Percentiles rank a stretch among this genome's conserved stretches.
Conservation (phyloP, 1,140 invertebrate species). For the Glomeris maerens region DNA sequence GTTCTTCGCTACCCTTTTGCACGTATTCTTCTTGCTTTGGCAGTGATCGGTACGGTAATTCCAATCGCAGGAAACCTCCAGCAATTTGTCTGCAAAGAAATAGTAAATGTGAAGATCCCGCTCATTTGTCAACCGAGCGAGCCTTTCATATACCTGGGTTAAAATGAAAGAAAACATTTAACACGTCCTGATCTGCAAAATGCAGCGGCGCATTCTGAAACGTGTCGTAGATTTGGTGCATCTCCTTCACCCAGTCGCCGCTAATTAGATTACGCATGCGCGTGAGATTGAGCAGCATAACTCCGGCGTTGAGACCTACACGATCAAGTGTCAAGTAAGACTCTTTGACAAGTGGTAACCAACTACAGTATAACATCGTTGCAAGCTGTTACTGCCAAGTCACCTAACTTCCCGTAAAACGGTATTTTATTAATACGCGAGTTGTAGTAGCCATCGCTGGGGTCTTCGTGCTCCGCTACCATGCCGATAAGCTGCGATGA, state of each 20-base stretch:
- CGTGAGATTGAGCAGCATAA: conserved; percentile 1
- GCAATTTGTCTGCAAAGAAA: not conserved
- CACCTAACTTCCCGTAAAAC: not conserved
- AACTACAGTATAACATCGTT: not conserved
- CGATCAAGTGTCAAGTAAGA: not conserved
- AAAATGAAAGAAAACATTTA: not conserved
- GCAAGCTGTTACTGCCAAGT: not conserved
- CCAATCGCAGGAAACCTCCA: not conserved
- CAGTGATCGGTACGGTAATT: conserved; percentile 1
- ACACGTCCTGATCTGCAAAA: conserved; percentile 1
- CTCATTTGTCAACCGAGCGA: not conserved
- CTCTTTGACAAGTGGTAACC: not conserved
- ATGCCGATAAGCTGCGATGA: not conserved
- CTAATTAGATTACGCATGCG: not conserved
- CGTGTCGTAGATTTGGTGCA: not conserved
- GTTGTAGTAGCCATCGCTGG: not conserved
- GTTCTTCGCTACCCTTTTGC: not conserved
- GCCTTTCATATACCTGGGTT: not conserved
- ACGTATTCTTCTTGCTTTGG: not conserved
- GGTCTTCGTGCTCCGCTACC: not conserved
- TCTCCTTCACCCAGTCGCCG: not conserved
- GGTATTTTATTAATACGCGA: not conserved
- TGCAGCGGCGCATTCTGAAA: not conserved
- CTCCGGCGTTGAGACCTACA: conserved; percentile 1
- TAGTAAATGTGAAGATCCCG: too few relatives aligned